Evolutionary conservation across 2,797 vertebrate genomes (phyloP).

Genomic region (Loriculus beryllinus): DNA sequence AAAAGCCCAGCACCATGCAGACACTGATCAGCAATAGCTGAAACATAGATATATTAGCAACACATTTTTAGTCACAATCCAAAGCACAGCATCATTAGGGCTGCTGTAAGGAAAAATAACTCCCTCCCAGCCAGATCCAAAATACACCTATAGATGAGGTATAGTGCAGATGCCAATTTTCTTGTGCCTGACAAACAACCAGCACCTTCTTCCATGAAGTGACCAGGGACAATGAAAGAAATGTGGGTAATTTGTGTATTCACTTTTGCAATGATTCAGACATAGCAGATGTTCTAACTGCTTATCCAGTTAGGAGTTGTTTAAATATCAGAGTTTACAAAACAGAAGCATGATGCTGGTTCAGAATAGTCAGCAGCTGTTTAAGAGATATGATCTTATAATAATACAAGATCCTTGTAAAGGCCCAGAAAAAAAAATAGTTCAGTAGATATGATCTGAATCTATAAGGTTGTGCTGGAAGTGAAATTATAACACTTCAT

Average conservation of each 20-base stretch:
- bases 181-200: neutral
- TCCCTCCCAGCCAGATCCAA: neutral
- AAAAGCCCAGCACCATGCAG: fast-evolving
- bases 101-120: neutral
- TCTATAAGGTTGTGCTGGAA: neutral
- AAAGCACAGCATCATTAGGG: neutral
- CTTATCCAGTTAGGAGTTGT: neutral
- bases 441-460: neutral
- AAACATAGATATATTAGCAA: neutral
- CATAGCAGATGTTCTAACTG: neutral
- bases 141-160: neutral
- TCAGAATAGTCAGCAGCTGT: neutral
- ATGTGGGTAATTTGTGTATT: neutral
- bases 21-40: neutral
- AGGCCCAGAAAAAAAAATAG: neutral
- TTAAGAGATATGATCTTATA: neutral
- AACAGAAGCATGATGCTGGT: neutral
- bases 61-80: neutral
- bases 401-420: neutral
- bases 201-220: neutral
- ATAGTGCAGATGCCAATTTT: neutral
- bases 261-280: neutral
- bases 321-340: neutral
- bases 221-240: neutral
- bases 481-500: neutral